Base-by-base conservation (phyloP, 2,113 vertebrate genomes). In the Clarias magur region DNA sequence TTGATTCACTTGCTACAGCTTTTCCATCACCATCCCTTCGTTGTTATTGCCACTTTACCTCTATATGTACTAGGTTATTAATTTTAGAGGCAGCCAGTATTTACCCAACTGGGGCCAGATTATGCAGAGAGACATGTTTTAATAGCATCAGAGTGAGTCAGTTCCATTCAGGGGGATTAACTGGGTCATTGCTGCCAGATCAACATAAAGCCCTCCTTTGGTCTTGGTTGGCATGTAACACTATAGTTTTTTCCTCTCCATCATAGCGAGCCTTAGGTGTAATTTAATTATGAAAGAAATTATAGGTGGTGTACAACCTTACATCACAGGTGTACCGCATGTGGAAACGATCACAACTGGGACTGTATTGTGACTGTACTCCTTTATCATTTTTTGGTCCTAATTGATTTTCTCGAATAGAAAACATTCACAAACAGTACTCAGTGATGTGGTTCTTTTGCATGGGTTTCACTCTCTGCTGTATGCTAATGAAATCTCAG, bases 51-150 rank as follows among this genome's bases (percentile, higher is more conserved):
- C 21, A 27, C 21, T 48, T 6, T 59, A 34, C 3, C 12, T 80
- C 16, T 84, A 27, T 15, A 65, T 54, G 62, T 59, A 59, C 59
- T 78, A 30, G 59, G 30, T 21, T 42, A 70, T 83, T 81, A 4
- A 53, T 86, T 72, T 85, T 82, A 42, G 54, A 54, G 60, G 34
- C 56, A 82, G 62, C 1, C 60, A 60, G 76, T 17, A 82, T 82
- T 83, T 86, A 81, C 17, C 25, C 42, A 48, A 7, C 48, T 25
- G 80, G 86, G 42, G 63, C 57, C n/a, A 21, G 48, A n/a, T 63
- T 81, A 83, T 70, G 27, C 65, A 73, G 63, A 65, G 34, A 57
- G 38, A 83, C 81, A 76, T 68, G n/a, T 85, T 87, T 90, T 88
- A 82, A 85, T 88, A 90, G 79, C n/a, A 68, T 82, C 68, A 78